Percentiles rank a stretch among this genome's conserved stretches.
phyloP scores from a whole-genome alignment of 2,113 vertebrate species.

The Dendropsophus ebraccatus region DNA sequence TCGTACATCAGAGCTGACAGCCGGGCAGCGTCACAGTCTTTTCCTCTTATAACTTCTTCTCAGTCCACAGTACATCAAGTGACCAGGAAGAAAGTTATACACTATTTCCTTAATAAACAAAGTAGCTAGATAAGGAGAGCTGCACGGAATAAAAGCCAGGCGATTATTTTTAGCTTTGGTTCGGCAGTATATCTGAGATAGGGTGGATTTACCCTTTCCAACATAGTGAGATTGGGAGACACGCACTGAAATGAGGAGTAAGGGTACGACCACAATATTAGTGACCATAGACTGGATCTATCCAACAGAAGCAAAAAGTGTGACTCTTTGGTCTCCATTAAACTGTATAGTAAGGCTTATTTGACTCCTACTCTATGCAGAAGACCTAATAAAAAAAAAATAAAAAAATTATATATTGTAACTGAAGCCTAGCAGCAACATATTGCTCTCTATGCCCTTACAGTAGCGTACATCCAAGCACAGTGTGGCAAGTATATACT shows the following conservation, averaged over 20 bases:
- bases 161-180: not conserved
- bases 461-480: too few species aligned
- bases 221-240: not conserved
- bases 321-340: too few species aligned
- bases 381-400: too few species aligned
- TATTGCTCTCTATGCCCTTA: too few species aligned
- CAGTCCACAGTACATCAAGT: not conserved
- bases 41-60: not conserved
- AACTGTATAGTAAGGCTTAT: too few species aligned
- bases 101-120: slow-evolving; percentile 14
- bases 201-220: not conserved
- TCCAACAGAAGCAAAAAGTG: too few species aligned
- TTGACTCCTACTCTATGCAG: too few species aligned
- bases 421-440: too few species aligned
- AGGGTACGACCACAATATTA: too few species aligned
- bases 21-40: not conserved
- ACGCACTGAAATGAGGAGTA: not conserved
- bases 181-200: not conserved
- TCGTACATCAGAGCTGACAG: not conserved
- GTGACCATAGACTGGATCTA: too few species aligned
- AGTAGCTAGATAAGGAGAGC: not conserved
- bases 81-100: slow-evolving; percentile 1
- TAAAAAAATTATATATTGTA: too few species aligned
- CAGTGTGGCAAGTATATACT: too few species aligned
- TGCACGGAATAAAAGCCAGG: not conserved